Conservation (phyloP, 2,888 invertebrate species). For the Congeria kusceri region DNA sequence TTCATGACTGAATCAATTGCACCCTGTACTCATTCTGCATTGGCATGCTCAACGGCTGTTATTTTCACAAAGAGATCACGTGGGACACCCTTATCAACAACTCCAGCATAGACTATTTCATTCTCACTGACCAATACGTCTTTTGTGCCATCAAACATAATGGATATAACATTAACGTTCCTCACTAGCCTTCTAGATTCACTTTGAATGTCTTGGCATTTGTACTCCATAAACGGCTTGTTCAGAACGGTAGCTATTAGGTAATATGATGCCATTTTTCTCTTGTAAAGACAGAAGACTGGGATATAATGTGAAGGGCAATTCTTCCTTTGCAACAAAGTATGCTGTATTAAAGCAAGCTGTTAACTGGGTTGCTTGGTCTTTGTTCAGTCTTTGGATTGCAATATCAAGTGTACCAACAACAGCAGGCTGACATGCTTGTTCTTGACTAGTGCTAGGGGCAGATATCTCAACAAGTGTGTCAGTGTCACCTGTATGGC, state of each 20-base stretch:
- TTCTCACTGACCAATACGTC: slow-evolving; percentile 40
- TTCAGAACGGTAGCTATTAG: slow-evolving; percentile 22
- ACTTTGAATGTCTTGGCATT: too few species aligned
- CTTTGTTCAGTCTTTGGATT: slow-evolving; percentile 22
- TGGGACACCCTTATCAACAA: too few species aligned
- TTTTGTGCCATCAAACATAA: slow-evolving; percentile 51
- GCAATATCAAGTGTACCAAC: slow-evolving; percentile 23
- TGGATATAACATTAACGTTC: too few species aligned
- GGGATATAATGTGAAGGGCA: slow-evolving; percentile 34
- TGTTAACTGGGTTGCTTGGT: slow-evolving; percentile 9
- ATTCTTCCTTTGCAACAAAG: slow-evolving; percentile 35
- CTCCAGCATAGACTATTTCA: slow-evolving; percentile 46
- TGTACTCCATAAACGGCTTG: slow-evolving; percentile 33
- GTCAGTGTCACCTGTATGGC: too few species aligned
- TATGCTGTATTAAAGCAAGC: slow-evolving; percentile 38
- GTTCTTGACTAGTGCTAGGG: too few species aligned
- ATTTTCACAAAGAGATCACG: too few species aligned
- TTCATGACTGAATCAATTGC: too few species aligned
- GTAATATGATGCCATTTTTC: slow-evolving; percentile 36
- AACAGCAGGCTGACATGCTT: slow-evolving; percentile 8
- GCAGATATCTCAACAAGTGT: too few species aligned
- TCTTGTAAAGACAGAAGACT: slow-evolving; percentile 14
- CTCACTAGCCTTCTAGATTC: too few species aligned
- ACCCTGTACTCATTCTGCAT: too few species aligned
- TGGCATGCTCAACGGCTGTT: too few species aligned